Conservation (phyloP, 1,140 invertebrate genomes). For the Ladona fulva region DNA sequence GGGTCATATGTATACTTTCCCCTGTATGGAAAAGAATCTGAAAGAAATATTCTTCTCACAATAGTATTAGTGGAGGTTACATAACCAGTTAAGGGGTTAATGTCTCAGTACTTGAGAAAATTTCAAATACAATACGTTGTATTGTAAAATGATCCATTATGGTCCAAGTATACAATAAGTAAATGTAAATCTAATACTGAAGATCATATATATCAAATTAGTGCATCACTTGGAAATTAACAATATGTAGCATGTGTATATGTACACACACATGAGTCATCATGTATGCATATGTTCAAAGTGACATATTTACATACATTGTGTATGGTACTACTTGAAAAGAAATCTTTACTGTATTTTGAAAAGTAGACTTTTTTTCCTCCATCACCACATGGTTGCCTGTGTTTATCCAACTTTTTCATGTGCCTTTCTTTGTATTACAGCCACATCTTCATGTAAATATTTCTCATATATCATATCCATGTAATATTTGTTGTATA, state of each 20-base stretch:
- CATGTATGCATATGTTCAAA: too few relatives aligned
- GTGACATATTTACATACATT: background rate
- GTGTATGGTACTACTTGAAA: background rate
- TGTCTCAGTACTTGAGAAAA: background rate
- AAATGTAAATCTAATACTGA: background rate
- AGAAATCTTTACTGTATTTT: background rate
- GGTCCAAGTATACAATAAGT: background rate
- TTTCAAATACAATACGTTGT: background rate
- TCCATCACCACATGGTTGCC: background rate
- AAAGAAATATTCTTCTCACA: too few relatives aligned
- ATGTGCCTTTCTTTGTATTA: conserved; percentile 7
- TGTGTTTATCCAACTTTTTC: conserved; percentile 10
- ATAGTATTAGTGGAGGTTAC: too few relatives aligned
- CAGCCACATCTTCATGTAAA: background rate
- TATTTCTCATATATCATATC: background rate
- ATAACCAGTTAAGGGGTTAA: too few relatives aligned
- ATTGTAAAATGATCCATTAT: background rate
- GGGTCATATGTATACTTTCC: too few relatives aligned
- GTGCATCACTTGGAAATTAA: background rate
- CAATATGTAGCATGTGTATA: background rate
- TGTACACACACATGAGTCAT: background rate
- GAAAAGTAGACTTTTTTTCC: background rate
- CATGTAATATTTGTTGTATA: conserved; percentile 8
- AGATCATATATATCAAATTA: background rate
- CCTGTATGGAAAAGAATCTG: too few relatives aligned